phyloP scores from a whole-genome alignment of 2,113 vertebrate species.

The Mormoops blainvillei region DNA sequence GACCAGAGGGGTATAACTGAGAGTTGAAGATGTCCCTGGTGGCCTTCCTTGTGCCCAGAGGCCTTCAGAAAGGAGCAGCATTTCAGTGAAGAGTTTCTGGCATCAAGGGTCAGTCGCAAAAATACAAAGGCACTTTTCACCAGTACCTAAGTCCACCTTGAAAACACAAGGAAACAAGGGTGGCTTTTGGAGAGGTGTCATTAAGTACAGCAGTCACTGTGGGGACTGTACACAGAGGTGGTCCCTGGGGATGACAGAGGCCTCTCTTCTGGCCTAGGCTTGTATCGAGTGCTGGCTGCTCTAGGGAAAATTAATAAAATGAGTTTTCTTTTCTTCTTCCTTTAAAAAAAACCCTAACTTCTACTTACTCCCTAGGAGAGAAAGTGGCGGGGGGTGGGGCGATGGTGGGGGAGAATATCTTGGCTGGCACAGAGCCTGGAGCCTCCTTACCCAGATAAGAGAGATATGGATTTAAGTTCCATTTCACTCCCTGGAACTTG shows the following conservation, averaged over 20 bases:
- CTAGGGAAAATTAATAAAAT: neutral
- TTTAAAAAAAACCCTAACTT: neutral
- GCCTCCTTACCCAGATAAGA: neutral
- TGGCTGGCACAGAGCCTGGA: neutral
- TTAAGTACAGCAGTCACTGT: rapidly evolving
- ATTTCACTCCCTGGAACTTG: neutral
- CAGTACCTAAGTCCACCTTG: neutral
- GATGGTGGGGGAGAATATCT: neutral
- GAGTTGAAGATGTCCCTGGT: neutral
- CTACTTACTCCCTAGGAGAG: neutral
- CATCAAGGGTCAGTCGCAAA: neutral
- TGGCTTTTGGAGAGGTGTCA: neutral
- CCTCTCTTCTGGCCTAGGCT: neutral
- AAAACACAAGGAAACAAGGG: neutral
- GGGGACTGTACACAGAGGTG: rapidly evolving
- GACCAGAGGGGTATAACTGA: neutral
- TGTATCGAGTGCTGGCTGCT: neutral
- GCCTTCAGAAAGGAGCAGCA: neutral
- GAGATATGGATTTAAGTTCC: neutral
- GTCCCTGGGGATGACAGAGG: neutral
- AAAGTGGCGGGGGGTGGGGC: neutral
- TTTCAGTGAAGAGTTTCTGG: neutral
- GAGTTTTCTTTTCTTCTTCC: neutral
- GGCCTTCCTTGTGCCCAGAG: neutral
- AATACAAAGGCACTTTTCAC: neutral